Percentiles rank a stretch among this genome's conserved stretches.
Evolutionary conservation across 2,797 vertebrate species (phyloP).

Genomic region (Catostomus latipinnis): DNA sequence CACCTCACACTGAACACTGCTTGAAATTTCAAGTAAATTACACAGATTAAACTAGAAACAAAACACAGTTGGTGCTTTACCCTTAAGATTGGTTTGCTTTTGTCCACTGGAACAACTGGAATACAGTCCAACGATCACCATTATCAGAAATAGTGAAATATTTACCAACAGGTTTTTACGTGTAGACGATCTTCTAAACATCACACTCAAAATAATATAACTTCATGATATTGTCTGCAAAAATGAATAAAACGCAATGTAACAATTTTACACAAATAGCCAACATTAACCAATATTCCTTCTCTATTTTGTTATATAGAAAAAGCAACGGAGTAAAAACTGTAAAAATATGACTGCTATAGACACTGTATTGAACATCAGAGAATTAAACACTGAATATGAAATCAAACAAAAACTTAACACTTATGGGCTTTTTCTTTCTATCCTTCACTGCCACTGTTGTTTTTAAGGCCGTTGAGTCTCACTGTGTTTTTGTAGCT

Average conservation of each 20-base stretch:
- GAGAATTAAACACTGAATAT: background rate
- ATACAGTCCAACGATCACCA: background rate
- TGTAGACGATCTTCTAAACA: background rate
- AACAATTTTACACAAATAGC: background rate
- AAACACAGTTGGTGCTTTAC: background rate
- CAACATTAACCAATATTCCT: background rate
- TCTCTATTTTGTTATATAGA: background rate
- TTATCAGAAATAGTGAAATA: background rate
- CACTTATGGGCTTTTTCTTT: background rate
- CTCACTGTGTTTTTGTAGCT: too few species aligned
- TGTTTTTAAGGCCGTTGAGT: too few species aligned
- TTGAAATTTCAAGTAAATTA: too few species aligned
- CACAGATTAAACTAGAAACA: background rate
- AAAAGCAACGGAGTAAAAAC: slow-evolving; percentile 7
- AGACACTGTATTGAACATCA: background rate
- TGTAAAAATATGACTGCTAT: background rate
- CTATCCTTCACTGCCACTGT: too few species aligned
- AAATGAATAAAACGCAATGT: background rate
- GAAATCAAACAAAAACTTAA: slow-evolving; percentile 4
- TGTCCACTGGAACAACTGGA: background rate
- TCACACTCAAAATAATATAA: background rate
- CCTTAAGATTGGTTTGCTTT: background rate
- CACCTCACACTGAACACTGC: too few species aligned
- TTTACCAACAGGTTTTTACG: background rate
- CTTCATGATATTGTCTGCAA: background rate